Evolutionary conservation across 2,888 invertebrate genomes (phyloP), one percentile per base, ranked within the genome.

Genomic region (Chymomyza amoena): DNA sequence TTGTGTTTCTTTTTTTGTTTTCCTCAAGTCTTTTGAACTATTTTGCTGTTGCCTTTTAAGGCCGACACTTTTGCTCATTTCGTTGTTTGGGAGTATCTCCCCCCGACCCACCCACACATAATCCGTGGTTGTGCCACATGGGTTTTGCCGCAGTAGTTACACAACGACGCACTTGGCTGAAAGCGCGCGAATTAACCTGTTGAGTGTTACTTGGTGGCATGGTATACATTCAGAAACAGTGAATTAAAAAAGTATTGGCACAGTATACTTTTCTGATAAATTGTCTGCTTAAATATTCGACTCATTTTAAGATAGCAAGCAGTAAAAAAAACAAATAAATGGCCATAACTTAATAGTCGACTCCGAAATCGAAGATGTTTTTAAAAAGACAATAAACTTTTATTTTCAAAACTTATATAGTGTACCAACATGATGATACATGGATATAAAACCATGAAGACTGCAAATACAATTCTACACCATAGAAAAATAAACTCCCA

Each of bases 101-200:
- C 54, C 77, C 69, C 70, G 9, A 52, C 71, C 70, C 66, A 70
- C 61, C 65, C 67, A 61, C 32, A 72, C 66, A 13, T 25, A 7
- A 13, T 32, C 45, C 28, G 56, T 20, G 62, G 39, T 52, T 52
- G 25, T 16, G 39, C 20, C n/a, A 32, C 51, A 54, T 67, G 66
- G 61, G 56, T 63, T 65, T 71, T 70, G 56, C 60, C 7, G 61
- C 62, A 61, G 15, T 28, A 54, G 59, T 16, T 57, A 56, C 76
- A 67, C 73, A 72, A 79, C 79, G 77, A 79, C 79, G 77, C 83
- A 76, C 78, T 77, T 77, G 72, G 72, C 75, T 80, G 74, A 87
- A 79, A 82, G 79, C 76, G 82, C 73, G 75, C 74, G 88, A 89
- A 89, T 89, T 89, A 89, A 90, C 90, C 90, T 90, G 90, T 90